A percentile compares a stretch with the other conserved stretches of the same genome.
phyloP scores from a whole-genome alignment of 2,797 vertebrate genomes.

The Enteromius argenteus region DNA sequence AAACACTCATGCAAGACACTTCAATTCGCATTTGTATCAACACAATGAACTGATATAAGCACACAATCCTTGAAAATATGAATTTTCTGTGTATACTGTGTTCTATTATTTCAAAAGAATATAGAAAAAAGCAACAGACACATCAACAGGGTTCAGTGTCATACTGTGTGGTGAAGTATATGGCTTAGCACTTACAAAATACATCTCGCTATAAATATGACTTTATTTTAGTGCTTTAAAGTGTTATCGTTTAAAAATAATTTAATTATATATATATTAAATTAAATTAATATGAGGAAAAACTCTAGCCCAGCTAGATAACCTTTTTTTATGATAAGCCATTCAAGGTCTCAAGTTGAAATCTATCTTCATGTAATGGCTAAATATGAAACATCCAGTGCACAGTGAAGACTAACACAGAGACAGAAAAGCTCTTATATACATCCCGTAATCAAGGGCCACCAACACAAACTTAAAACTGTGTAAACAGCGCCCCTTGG shows the following conservation, averaged over 20 bases:
- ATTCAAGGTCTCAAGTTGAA: slow-evolving; percentile 32
- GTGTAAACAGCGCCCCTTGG: slow-evolving; percentile 74
- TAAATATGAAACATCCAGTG: slow-evolving; percentile 58
- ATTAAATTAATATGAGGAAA: slow-evolving; percentile 61
- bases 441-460: slow-evolving; percentile 32
- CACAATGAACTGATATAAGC: slow-evolving; percentile 31
- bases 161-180: slow-evolving; percentile 50
- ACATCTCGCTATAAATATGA: slow-evolving; percentile 56
- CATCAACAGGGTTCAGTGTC: slow-evolving; percentile 24
- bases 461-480: slow-evolving; percentile 46
- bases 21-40: slow-evolving; percentile 40
- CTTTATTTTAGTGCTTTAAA: slow-evolving; percentile 54
- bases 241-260: slow-evolving; percentile 51
- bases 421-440: neutral
- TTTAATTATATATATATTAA: slow-evolving; percentile 43
- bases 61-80: slow-evolving; percentile 27
- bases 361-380: slow-evolving; percentile 55
- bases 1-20: slow-evolving; percentile 61
- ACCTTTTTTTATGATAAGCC: slow-evolving; percentile 32
- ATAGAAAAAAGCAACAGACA: neutral
- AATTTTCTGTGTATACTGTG: neutral
- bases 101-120: slow-evolving; percentile 18
- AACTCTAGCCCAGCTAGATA: slow-evolving; percentile 74
- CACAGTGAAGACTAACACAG: slow-evolving; percentile 52
- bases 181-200: slow-evolving; percentile 61